Evolutionary conservation across 2,888 invertebrate species (phyloP).

Genomic region (Prosapia bicincta): DNA sequence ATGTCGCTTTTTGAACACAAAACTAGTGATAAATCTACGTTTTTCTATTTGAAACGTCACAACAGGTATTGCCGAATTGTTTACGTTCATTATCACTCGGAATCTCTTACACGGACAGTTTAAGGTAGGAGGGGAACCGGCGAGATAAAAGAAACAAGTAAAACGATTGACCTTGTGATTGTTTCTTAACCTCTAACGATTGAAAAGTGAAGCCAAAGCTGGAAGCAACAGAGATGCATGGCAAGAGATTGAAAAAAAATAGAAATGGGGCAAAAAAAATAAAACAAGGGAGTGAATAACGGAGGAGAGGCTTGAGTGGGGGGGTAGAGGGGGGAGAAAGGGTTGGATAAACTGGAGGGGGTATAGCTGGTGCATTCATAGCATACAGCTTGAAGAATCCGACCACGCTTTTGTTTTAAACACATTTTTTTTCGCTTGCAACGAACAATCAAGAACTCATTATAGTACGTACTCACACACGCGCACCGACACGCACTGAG

Average conservation of each 20-base stretch:
- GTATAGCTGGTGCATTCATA: conserved; percentile 25
- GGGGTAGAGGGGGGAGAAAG: conserved; percentile 13
- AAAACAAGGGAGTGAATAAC: conserved; percentile 30
- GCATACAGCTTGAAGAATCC: background rate
- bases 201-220: conserved; percentile 23
- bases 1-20: background rate
- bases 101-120: background rate
- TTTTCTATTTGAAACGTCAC: too few species aligned
- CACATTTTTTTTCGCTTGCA: background rate
- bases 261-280: conserved; percentile 29
- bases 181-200: conserved; percentile 19
- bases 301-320: conserved; percentile 12
- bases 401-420: background rate
- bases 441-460: conserved; percentile 2
- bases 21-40: too few species aligned
- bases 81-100: background rate
- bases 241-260: conserved; percentile 21
- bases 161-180: background rate
- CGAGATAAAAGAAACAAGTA: conserved; percentile 3
- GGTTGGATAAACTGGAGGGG: conserved; percentile 21
- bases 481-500: background rate
- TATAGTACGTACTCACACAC: background rate
- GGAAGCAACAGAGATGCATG: conserved; percentile 21
- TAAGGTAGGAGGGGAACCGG: background rate
- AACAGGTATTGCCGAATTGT: too few species aligned